Conservation (phyloP, 2,888 invertebrate species). For the Resseliella maxima region DNA sequence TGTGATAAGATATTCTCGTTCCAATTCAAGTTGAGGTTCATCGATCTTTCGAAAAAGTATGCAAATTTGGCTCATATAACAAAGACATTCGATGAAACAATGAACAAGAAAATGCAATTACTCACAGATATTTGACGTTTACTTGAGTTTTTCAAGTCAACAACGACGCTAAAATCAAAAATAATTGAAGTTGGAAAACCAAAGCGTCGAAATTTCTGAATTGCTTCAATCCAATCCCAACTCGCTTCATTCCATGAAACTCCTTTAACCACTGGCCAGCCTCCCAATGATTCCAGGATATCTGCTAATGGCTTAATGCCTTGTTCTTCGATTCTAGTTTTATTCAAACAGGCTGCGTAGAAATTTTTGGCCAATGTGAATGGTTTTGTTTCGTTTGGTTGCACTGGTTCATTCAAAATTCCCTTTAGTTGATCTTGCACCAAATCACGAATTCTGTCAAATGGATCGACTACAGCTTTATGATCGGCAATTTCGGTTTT, state of each 20-base stretch:
- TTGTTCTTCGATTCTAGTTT: constrained; percentile 78
- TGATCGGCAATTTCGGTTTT: constrained; percentile 80
- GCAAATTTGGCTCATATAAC: constrained; percentile 25
- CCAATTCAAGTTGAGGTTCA: constrained; percentile 85
- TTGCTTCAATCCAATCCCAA: constrained; percentile 84
- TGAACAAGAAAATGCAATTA: constrained; percentile 61
- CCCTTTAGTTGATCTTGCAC: constrained; percentile 67
- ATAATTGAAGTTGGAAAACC: constrained; percentile 92
- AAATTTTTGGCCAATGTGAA: constrained; percentile 67
- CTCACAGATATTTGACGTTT: constrained; percentile 85
- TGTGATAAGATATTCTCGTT: constrained; percentile 86
- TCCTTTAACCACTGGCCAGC: constrained; percentile 91
- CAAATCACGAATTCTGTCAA: constrained; percentile 67
- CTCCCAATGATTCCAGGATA: constrained; percentile 82
- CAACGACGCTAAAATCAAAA: constrained; percentile 88
- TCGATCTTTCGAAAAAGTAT: constrained; percentile 74
- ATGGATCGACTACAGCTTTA: constrained; percentile 66
- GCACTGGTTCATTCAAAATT: constrained; percentile 65
- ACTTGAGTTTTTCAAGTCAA: constrained; percentile 90
- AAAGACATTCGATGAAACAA: constrained; percentile 33
- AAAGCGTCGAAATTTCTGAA: constrained; percentile 80
- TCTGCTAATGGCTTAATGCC: constrained; percentile 79
- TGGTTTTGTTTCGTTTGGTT: constrained; percentile 65
- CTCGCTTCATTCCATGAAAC: constrained; percentile 80
- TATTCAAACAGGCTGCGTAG: constrained; percentile 67